Base-by-base conservation (phyloP, 2,888 invertebrate species). In the Hofmannophila pseudospretella region DNA sequence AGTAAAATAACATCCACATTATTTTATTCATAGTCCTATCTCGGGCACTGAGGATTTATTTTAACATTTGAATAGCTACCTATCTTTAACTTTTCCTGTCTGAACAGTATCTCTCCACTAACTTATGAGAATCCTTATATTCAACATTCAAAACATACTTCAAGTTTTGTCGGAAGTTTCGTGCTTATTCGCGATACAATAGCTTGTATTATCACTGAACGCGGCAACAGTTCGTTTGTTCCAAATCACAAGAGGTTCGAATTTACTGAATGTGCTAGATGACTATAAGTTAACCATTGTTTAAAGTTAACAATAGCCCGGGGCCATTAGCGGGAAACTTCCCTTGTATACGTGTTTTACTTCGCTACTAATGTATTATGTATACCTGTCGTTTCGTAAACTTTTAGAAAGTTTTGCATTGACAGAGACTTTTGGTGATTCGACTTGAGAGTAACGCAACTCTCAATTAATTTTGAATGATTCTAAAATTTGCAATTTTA, bases 231-330 rank as follows among this genome's bases (percentile, higher is more conserved):
- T 19, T n/a, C 27, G 25, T 34, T 34, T 34, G 34, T 27, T 34
- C 25, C 5, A 16, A 7, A 27, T 11, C 12, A 34, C 34, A 34
- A 34, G 34, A 34, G 27, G 19, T 34, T 34, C 34, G 27, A 34
- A 34, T 34, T 34, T 27, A 34, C 34, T 34, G 28, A 27, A 34
- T 13, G 28, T 19, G 12, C 34, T 28, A 10, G 29, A 35, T 35
- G 35, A 29, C 29, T 35, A 35, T 30, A 35, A 35, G 35, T 35
- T 35, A 35, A 30, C 35, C 23, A 35, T 35, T 35, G 35, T 35
- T 29, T 35, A 29, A 35, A 35, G 29, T 35, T 35, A 30, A 35
- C 35, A 35, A 35, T 35, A 12, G 22, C 30, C 11, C 9, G 12
- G 12, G 23, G 29, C 30, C 29, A 35, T 35, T 35, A 35, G 20